Conservation (phyloP, 2,113 vertebrate genomes). For the Archocentrus centrarchus region DNA sequence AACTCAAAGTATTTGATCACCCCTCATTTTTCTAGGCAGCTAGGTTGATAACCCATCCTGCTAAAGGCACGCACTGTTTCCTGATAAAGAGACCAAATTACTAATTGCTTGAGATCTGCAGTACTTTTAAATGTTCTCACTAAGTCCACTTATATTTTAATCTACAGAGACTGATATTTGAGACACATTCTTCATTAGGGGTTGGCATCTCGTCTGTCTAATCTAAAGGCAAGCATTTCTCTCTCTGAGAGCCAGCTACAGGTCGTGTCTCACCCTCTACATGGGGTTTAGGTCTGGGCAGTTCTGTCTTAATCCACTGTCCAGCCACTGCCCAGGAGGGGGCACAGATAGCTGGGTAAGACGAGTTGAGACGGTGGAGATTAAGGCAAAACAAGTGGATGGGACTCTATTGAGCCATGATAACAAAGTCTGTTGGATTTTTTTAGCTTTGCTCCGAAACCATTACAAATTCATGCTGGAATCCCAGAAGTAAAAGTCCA, state of each 20-base stretch:
- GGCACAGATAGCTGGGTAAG: constrained; percentile 72
- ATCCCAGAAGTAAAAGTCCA: neutral
- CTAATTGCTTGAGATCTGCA: constrained; percentile 7
- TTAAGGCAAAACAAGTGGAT: constrained; percentile 55
- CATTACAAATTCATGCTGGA: neutral
- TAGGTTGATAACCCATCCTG: constrained; percentile 14
- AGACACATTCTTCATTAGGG: constrained; percentile 29
- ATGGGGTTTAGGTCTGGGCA: constrained; percentile 67
- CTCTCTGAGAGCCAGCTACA: constrained; percentile 53
- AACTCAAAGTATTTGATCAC: neutral
- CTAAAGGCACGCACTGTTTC: neutral
- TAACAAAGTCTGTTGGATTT: constrained; percentile 43
- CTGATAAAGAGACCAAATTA: constrained; percentile 1
- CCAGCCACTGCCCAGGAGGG: constrained; percentile 74
- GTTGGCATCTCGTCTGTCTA: constrained; percentile 45
- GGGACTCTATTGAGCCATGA: constrained; percentile 57
- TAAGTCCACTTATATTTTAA: constrained; percentile 30
- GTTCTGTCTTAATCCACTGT: constrained; percentile 71
- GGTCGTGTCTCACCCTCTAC: constrained; percentile 62
- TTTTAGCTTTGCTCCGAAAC: neutral
- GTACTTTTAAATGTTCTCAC: neutral
- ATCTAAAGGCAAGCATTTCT: constrained; percentile 68
- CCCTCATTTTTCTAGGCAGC: constrained; percentile 26
- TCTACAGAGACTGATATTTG: constrained; percentile 31
- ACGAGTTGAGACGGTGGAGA: constrained; percentile 63